phyloP scores from a whole-genome alignment of 1,140 invertebrate genomes.

The Laodelphax striatellus region DNA sequence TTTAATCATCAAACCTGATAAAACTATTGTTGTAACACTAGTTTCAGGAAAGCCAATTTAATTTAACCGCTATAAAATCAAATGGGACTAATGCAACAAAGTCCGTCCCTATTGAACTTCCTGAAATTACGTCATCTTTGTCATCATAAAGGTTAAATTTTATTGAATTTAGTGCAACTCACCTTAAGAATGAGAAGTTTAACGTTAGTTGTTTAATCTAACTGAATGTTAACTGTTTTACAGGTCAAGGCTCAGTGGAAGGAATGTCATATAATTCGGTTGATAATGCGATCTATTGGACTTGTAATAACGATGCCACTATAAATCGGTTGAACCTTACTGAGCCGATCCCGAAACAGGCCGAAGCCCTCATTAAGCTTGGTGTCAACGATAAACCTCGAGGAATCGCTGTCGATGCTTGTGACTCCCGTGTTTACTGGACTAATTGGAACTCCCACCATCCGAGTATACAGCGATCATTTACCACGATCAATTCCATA shows the following conservation, averaged over 20 bases:
- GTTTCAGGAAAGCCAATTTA: no score
- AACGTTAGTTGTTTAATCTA: no score
- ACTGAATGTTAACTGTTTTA: no score
- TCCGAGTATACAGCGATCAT: constrained; percentile 62
- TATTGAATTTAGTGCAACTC: no score
- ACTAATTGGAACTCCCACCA: constrained; percentile 67
- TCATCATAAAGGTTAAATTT: no score
- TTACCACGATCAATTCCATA: constrained; percentile 46
- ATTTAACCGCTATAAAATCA: no score
- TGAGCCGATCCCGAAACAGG: constrained; percentile 25
- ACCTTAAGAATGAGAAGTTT: no score
- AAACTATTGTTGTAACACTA: no score
- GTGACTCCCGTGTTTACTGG: constrained; percentile 61
- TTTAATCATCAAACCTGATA: no score
- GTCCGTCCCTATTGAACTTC: no score
- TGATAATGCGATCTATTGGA: constrained; percentile 66
- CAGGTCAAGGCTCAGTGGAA: constrained; percentile 66
- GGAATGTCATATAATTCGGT: constrained; percentile 63
- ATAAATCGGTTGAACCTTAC: constrained; percentile 48
- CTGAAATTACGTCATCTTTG: no score
- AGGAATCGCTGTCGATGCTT: constrained; percentile 71
- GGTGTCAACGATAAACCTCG: constrained; percentile 60
- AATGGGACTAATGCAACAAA: no score
- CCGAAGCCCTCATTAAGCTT: constrained; percentile 54
- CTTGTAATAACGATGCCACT: constrained; percentile 66